Evolutionary conservation across 2,113 vertebrate species (phyloP).

Genomic region (Caranx ignobilis): DNA sequence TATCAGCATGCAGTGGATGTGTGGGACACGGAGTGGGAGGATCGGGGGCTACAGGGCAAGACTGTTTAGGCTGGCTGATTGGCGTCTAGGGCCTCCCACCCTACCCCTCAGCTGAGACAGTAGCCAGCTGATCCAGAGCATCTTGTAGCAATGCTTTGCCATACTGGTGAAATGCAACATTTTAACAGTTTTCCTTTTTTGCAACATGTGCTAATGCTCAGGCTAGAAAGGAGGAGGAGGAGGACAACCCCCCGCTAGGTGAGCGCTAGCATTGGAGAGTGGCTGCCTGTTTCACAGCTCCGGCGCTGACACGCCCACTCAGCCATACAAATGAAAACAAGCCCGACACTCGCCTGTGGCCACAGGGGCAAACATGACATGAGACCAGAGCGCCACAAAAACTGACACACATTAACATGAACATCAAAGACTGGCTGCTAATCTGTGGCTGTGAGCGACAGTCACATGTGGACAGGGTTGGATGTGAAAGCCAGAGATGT

Average conservation of each 20-base stretch:
- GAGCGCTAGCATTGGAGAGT: slow-evolving; percentile 1
- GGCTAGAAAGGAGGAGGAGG: not conserved
- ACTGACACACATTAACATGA: slow-evolving; percentile 55
- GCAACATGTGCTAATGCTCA: slow-evolving; percentile 27
- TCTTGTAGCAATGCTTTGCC: slow-evolving; percentile 5
- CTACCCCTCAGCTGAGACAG: slow-evolving; percentile 43
- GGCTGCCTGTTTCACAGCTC: slow-evolving; percentile 31
- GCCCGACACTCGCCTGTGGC: slow-evolving; percentile 29
- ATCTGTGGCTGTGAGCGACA: slow-evolving; percentile 40
- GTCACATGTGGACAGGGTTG: not conserved
- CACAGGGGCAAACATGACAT: slow-evolving; percentile 30
- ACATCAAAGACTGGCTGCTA: slow-evolving; percentile 40
- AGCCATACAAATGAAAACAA: slow-evolving; percentile 52
- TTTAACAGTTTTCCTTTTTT: slow-evolving; percentile 33
- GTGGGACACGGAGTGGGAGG: not conserved
- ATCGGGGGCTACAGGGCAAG: not conserved
- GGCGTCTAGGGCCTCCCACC: slow-evolving; percentile 4
- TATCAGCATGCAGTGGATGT: not conserved
- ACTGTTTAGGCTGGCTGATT: slow-evolving; percentile 7
- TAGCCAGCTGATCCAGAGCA: slow-evolving; percentile 24
- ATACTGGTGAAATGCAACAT: slow-evolving; percentile 31
- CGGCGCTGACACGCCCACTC: slow-evolving; percentile 34
- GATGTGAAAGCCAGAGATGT: not conserved
- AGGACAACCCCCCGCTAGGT: slow-evolving; percentile 22
- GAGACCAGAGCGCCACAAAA: slow-evolving; percentile 27